phyloP scores from a whole-genome alignment of 2,113 vertebrate genomes.

The Rafetus swinhoei region DNA sequence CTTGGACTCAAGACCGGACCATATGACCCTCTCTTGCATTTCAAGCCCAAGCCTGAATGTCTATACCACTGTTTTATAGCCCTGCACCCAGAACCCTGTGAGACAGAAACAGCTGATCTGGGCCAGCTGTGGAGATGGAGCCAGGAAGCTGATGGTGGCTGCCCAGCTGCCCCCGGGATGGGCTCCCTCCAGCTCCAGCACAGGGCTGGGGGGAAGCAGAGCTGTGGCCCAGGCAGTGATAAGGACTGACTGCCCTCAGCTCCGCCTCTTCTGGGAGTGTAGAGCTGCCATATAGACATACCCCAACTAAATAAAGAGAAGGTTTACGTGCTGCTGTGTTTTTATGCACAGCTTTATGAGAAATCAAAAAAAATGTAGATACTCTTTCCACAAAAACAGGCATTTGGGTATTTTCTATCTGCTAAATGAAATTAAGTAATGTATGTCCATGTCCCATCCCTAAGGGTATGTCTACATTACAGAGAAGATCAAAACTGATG shows the following conservation, averaged over 20 bases:
- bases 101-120: not conserved
- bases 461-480: no score
- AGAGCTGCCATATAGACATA: not conserved
- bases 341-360: conserved; percentile 37
- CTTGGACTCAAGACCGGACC: not conserved
- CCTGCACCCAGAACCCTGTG: not conserved
- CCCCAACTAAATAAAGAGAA: not conserved
- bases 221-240: no score
- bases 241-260: no score
- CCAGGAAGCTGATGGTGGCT: no score
- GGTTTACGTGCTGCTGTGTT: not conserved
- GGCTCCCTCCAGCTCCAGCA: no score
- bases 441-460: conserved; percentile 46
- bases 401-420: conserved; percentile 27
- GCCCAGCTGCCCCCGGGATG: no score
- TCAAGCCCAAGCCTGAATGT: not conserved
- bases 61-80: not conserved
- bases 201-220: no score
- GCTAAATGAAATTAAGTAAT: conserved; percentile 66
- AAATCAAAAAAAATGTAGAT: conserved; percentile 21
- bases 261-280: no score
- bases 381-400: not conserved
- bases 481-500: no score
- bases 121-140: no score
- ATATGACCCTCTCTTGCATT: not conserved